Conservation (phyloP, 2,888 invertebrate genomes). For the Euplagia quadripunctaria region DNA sequence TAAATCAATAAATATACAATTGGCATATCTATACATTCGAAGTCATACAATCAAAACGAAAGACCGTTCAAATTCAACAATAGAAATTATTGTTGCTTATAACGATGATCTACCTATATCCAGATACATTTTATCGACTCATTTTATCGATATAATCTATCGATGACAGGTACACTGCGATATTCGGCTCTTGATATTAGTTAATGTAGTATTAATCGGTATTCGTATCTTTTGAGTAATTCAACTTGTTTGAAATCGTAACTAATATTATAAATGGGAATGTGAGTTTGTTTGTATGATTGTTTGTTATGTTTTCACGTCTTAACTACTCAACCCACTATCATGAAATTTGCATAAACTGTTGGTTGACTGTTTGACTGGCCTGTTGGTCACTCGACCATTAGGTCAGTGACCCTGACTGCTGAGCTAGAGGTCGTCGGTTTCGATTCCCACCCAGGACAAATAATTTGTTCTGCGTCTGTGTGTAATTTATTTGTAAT, state of each 20-base stretch:
- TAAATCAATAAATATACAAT: background rate
- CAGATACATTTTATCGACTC: constrained; percentile 43
- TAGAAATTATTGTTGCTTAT: constrained; percentile 66
- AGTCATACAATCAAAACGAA: constrained; percentile 24
- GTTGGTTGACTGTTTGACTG: too few species aligned
- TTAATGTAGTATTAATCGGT: constrained; percentile 35
- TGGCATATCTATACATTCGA: constrained; percentile 33
- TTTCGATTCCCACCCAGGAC: too few species aligned
- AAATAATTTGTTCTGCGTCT: too few species aligned
- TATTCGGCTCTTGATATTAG: constrained; percentile 46
- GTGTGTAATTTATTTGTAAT: too few species aligned
- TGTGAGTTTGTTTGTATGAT: background rate
- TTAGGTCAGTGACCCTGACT: too few species aligned
- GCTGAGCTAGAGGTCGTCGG: too few species aligned
- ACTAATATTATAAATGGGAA: background rate
- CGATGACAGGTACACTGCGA: constrained; percentile 54
- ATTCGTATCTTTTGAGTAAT: constrained; percentile 12
- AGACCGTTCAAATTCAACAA: constrained; percentile 56
- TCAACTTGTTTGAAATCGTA: background rate
- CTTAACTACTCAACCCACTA: background rate
- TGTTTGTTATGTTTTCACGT: background rate
- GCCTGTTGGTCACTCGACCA: too few species aligned
- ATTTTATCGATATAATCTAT: constrained; percentile 36
- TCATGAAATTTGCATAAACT: too few species aligned
- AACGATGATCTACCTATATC: constrained; percentile 48